Evolutionary conservation across 2,888 invertebrate genomes (phyloP), one percentile per base, ranked within the genome.

Genomic region (Rhogogaster chlorosoma): DNA sequence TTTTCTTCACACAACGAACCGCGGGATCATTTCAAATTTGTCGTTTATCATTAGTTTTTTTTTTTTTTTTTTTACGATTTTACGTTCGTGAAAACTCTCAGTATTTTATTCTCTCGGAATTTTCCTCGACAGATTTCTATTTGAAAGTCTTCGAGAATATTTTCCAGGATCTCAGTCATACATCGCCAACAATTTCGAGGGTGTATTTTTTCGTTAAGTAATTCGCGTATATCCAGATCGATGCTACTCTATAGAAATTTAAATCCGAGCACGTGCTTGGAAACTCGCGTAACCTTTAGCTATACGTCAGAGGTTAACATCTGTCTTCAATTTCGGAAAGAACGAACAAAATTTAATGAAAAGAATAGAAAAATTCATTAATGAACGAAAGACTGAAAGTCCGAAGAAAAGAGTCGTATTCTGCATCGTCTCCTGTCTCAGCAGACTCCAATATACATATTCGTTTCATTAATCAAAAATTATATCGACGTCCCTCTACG

Each of bases 341-440:
- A 61, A 9, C 1, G 22, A 57, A 9, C 22, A 10, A 22, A 67
- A 26, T 32, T 18, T 6, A 32, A 32, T 4, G 7, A 18, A 18
- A 6, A 6, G 15, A 29, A 91, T 91, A 22, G 77, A 87, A 61
- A 83, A 84, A 82, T 12, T 26, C 4, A 9, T 7, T 22, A 22
- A 5, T 7, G 5, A 12, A 3, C 12, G 61, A 61, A 61, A 61
- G 0, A 26, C 10, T 26, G 26, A 61, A 61, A 29, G 26, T 26
- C 3, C 7, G 10, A 0, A 32, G 2, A 32, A 26, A 18, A 26
- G 32, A 67, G 3, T 67, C 18, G 12, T 26, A 26, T 9, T 61
- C 26, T 3, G 61, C 12, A 61, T 6, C 22, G 61, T 10, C 3
- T 61, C 7, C n/a, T 3, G 26, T n/a, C n/a, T 61, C 5, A 6